Evolutionary conservation across 2,888 invertebrate genomes (phyloP).

Genomic region (Nipponacmea schrenckii): DNA sequence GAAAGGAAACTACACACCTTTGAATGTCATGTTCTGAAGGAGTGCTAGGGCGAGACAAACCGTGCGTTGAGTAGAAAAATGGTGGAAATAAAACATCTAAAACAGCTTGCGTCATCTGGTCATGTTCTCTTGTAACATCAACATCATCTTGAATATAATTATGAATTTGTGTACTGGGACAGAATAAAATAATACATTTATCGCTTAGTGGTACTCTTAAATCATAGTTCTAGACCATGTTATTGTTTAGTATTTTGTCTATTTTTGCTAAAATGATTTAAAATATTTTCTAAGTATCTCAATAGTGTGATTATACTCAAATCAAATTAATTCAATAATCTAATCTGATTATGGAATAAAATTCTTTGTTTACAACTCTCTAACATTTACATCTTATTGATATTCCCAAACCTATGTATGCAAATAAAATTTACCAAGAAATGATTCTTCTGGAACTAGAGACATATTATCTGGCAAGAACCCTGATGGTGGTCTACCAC

Average conservation of each 20-base stretch:
- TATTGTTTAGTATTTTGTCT: too few relatives aligned
- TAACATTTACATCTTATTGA: too few relatives aligned
- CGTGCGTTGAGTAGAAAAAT: slow-evolving; percentile 63
- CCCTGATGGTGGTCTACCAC: slow-evolving; percentile 42
- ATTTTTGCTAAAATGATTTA: too few relatives aligned
- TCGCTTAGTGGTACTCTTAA: slow-evolving; percentile 13
- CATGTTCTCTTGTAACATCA: slow-evolving; percentile 28
- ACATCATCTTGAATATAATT: slow-evolving; percentile 5
- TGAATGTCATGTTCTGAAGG: slow-evolving; percentile 50
- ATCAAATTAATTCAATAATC: too few relatives aligned
- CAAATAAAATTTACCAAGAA: too few relatives aligned
- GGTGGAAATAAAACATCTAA: slow-evolving; percentile 63
- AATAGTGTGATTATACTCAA: too few relatives aligned
- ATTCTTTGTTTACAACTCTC: too few relatives aligned
- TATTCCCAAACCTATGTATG: too few relatives aligned
- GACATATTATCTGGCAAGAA: slow-evolving; percentile 42
- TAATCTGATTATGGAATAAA: not conserved
- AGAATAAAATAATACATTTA: slow-evolving; percentile 13
- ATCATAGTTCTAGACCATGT: not conserved
- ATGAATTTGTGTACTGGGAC: not conserved
- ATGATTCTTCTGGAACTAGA: slow-evolving; percentile 33
- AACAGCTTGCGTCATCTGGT: slow-evolving; percentile 40
- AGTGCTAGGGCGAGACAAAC: slow-evolving; percentile 61
- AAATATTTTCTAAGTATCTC: too few relatives aligned
- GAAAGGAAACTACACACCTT: slow-evolving; percentile 39